Base-by-base conservation (phyloP, 1,140 invertebrate species). In the Sweltsa coloradensis region DNA sequence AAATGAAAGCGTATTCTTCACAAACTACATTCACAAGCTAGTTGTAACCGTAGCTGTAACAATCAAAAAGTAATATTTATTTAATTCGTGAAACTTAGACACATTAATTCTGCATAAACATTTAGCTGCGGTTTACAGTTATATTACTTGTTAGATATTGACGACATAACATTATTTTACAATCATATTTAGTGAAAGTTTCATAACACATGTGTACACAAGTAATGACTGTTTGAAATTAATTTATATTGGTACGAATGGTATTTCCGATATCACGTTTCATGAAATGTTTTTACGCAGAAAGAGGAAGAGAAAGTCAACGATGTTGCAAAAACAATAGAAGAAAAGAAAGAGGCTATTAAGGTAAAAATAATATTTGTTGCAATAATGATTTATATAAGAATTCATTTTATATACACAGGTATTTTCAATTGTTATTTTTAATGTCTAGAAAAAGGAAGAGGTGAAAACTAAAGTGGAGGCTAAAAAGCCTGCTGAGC, bases 291-390 rank as follows among this genome's bases (percentile, higher is more conserved):
- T 47, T 47, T 42, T 40, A 56, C 62, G 55, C 61, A 70, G 60
- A 66, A 66, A 24, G 65, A 72, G 45, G 64, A 66, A 48, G 66
- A 69, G 51, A 63, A 64, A 51, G 56, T 68, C 41, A 69, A 68
- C 39, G 67, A 71, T 57, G 62, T 69, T 21, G 69, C 19, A 24
- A 46, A 51, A 19, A 52, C 41, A 41, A 44, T 37, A 45, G 41
- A 51, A 39, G 46, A 41, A 29, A 51, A 40, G 26, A 29, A 45
- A 24, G 41, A 16, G 3, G 29, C 40, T 44, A 31, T 36, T 40
- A 26, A 48, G 47, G 41, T 29, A 44, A 27, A 19, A 19, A 22
- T 5, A 39, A 23, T 40, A 5, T 22, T 3, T 1, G 16, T 22
- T 16, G 5, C 11, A 37, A 9, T 19, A 13, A 40, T 0, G 5